Conservation (phyloP, 2,113 vertebrate species). For the Leiothrix lutea region DNA sequence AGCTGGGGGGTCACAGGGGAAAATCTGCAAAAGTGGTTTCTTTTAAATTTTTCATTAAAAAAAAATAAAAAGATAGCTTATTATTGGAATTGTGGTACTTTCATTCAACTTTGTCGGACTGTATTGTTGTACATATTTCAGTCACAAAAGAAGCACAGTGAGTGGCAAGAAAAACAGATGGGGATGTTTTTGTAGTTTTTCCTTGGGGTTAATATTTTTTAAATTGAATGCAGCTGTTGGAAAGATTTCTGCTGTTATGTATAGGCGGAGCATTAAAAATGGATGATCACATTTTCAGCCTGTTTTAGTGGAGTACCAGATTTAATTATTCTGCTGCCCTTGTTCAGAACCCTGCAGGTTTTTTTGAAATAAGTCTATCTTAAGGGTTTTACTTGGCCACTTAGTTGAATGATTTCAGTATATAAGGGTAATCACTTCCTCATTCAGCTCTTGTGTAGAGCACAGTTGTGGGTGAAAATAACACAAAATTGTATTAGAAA, state of each 20-base stretch:
- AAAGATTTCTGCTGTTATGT: conserved; percentile 50
- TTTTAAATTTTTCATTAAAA: conserved; percentile 33
- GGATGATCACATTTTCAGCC: conserved; percentile 32
- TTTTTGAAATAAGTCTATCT: not conserved
- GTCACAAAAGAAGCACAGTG: conserved; percentile 46
- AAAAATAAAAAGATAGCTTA: conserved; percentile 26
- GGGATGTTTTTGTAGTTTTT: conserved; percentile 50
- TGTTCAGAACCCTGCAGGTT: not conserved
- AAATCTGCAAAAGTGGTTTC: conserved; percentile 55
- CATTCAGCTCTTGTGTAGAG: not conserved
- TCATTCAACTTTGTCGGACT: conserved; percentile 34
- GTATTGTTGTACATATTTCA: conserved; percentile 46
- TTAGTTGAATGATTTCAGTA: not conserved
- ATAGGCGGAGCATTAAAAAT: conserved; percentile 30
- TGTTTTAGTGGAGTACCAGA: conserved; percentile 4
- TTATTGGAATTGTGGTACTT: conserved; percentile 43
- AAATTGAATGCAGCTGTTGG: conserved; percentile 70
- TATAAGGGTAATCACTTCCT: not conserved
- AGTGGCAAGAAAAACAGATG: conserved; percentile 60
- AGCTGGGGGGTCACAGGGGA: conserved; percentile 32
- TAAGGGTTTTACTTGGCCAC: not conserved
- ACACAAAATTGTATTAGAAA: not conserved
- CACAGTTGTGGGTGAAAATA: not conserved
- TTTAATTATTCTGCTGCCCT: conserved; percentile 52
- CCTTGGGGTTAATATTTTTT: conserved; percentile 72